Evolutionary conservation across 2,113 vertebrate species (phyloP).

Genomic region (Dermatemys mawii): DNA sequence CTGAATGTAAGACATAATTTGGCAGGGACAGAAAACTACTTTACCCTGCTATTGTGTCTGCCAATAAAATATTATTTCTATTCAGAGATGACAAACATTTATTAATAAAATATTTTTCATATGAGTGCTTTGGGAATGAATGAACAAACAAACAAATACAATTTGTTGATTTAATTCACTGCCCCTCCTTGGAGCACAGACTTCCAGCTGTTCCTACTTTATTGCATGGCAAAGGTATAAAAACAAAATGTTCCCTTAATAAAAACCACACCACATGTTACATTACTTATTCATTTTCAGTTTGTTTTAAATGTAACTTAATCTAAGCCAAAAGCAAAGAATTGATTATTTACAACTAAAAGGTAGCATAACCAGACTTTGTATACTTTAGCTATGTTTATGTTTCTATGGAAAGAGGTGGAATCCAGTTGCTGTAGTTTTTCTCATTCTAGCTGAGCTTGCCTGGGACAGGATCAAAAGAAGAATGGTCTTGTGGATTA

Average conservation of each 20-base stretch:
- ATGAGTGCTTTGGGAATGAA: neutral
- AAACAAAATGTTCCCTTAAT: neutral
- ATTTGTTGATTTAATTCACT: neutral
- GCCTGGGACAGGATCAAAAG: neutral
- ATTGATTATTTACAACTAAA: neutral
- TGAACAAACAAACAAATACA: neutral
- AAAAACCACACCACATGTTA: neutral
- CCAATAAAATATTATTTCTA: neutral
- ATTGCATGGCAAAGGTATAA: neutral
- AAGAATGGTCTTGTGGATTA: neutral
- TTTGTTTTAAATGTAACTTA: neutral
- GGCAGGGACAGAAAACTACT: neutral
- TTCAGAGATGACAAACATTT: neutral
- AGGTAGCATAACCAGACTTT: neutral
- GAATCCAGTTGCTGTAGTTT: neutral
- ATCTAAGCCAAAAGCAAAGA: neutral
- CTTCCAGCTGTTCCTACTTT: neutral
- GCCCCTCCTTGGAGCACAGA: neutral
- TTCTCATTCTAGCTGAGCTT: neutral
- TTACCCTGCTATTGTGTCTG: neutral
- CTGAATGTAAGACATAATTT: neutral
- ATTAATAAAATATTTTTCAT: neutral
- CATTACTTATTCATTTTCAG: neutral
- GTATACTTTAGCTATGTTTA: neutral
- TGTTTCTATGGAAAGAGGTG: neutral